These are phyloP conservation scores for Drosophila kuntzei DNA, from an alignment of 2,888 invertebrate species.

Conservation along the genomic window DNA sequence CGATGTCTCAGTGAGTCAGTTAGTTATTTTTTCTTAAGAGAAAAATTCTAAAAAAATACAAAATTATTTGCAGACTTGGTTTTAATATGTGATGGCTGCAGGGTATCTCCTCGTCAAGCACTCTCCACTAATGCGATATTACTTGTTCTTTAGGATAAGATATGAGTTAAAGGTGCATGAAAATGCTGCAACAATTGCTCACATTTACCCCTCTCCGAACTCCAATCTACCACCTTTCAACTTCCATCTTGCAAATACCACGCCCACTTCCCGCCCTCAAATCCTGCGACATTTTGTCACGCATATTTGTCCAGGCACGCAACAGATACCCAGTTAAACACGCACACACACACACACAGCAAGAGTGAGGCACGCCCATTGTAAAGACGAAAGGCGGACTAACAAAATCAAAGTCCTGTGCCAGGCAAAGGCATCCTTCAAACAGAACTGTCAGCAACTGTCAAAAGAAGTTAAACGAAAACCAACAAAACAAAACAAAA, in stretches of 20 bases:
- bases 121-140: too few relatives aligned
- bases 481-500: slow-evolving; percentile 56
- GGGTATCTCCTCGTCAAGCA: too few relatives aligned
- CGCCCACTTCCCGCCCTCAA: slow-evolving; percentile 15
- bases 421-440: slow-evolving; percentile 67
- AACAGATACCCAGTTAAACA: slow-evolving; percentile 45
- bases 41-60: too few relatives aligned
- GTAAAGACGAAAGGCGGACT: slow-evolving; percentile 6
- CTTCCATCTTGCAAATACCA: not conserved
- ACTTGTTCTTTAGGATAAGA: not conserved
- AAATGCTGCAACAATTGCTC: slow-evolving; percentile 4
- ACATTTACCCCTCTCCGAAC: too few relatives aligned
- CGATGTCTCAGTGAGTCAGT: too few relatives aligned
- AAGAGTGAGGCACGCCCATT: slow-evolving; percentile 5
- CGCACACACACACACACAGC: slow-evolving; percentile 25
- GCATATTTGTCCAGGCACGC: slow-evolving; percentile 55
- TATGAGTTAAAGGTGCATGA: not conserved
- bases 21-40: too few relatives aligned
- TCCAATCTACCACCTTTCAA: not conserved
- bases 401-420: slow-evolving; percentile 53
- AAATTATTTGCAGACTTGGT: too few relatives aligned
- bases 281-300: slow-evolving; percentile 55
- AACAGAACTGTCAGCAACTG: slow-evolving; percentile 78
- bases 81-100: too few relatives aligned
- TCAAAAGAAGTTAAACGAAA: slow-evolving; percentile 79